Evolutionary conservation across 2,888 invertebrate genomes (phyloP), one percentile per base, ranked within the genome.

Genomic region (Melieria omissa): DNA sequence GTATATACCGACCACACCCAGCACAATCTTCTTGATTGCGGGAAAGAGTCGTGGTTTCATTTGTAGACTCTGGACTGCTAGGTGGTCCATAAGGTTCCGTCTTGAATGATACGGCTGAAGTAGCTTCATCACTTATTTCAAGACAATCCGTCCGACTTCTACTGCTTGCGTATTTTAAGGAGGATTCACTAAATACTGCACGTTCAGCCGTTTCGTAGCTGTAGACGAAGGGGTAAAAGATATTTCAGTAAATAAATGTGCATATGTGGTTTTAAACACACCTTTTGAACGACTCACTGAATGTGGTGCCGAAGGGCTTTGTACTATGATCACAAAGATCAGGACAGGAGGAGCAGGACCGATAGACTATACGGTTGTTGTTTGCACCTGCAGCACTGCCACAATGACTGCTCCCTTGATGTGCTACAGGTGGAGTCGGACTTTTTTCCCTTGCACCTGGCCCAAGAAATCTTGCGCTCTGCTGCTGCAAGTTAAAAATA

Each of bases 1-100:
- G 91, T 88, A 97, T 97, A 80, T 92, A 90, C 72, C 91, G 89
- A 12, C 96, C 95, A 86, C 97, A 97, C 65, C 96, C 97, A 68
- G 96, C 96, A 88, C 97, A 97, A 78, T 86, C 86, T 69, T 87
- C 87, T 58, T 85, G 82, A 74, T 81, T 84, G 76, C 82, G 82
- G 70, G 82, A 80, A 72, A 83, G 65, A 79, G 83, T 83, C 73
- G 74, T 76, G 70, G 83, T 81, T 79, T 86, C 87, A 76, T 83
- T 84, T 73, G 86, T 83, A 66, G 87, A 87, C 70, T 87, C 87
- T 66, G 87, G 86, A 79, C 87, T 87, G 78, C 86, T 87, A 72
- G 86, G 86, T 63, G 87, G 85, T 72, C 84, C 86, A 71, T 82
- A 84, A 42, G 87, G 87, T 79, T 87, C 87, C 60, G 86, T 85